Evolutionary conservation across 2,113 vertebrate species (phyloP).

Genomic region (Furnarius figulus): DNA sequence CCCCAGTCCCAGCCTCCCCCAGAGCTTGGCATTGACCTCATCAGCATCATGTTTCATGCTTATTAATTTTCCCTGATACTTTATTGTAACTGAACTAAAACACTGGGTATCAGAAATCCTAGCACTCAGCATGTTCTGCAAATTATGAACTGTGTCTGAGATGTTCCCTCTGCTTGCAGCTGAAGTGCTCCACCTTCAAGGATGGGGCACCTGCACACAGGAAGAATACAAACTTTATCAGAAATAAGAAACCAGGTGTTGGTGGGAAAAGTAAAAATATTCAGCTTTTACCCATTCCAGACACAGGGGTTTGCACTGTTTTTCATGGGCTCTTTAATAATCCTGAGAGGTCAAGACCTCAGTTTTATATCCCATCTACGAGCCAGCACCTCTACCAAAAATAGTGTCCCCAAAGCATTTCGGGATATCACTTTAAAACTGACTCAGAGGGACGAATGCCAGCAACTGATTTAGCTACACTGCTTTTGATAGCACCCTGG

Average conservation of each 20-base stretch:
- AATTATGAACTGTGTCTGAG: not conserved
- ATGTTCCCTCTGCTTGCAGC: not conserved
- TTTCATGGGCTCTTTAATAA: constrained; percentile 53
- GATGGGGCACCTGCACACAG: not conserved
- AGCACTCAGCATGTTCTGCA: not conserved
- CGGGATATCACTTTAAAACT: constrained; percentile 61
- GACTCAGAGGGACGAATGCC: constrained; percentile 60
- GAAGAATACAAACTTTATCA: not conserved
- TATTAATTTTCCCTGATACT: constrained; percentile 9
- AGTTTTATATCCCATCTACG: constrained; percentile 56
- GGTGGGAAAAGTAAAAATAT: not conserved
- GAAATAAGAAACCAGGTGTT: not conserved
- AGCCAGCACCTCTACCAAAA: constrained; percentile 61
- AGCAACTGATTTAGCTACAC: constrained; percentile 54
- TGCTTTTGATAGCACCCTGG: constrained; percentile 62
- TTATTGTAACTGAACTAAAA: constrained; percentile 12
- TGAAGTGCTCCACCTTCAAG: not conserved
- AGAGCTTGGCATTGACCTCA: not conserved
- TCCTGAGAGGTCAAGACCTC: constrained; percentile 43
- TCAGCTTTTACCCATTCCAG: not conserved
- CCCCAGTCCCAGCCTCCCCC: not conserved
- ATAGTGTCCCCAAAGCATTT: constrained; percentile 63
- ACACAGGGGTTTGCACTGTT: not conserved
- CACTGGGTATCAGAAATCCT: not conserved
- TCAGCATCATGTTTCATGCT: not conserved